Base-by-base conservation (phyloP, 2,113 vertebrate genomes). In the Limanda limanda region DNA sequence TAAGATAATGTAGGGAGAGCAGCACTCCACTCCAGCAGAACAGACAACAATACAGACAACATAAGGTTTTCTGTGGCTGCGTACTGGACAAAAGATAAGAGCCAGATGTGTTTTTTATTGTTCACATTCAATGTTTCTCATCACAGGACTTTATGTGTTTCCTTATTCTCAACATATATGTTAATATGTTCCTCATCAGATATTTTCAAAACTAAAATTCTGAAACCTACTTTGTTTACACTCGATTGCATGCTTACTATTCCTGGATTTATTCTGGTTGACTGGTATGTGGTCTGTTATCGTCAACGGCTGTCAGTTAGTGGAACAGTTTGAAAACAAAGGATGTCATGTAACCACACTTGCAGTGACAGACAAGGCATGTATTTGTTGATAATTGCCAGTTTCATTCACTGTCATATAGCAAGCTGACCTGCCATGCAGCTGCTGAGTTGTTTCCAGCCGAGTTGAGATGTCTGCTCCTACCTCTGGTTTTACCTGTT, bases 41-140 rank as follows among this genome's bases (percentile, higher is more conserved):
- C 2, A 25, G 25, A 35, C 66, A 1, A 20, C 23, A 51, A 71
- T 15, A 35, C 23, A 37, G 20, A 24, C 58, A 18, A 51, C 45
- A 51, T 31, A 7, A 31, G 31, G 31, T 62, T 24, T 23, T 54
- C 27, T 52, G 27, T 24, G 45, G 27, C n/a, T 63, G 70, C 8
- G 18, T 23, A 27, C 25, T 1, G 2, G 54, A 64, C 23, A 40
- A 54, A 10, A 42, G 10, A 57, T 57, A 51, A 27, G 61, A 68
- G 31, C 37, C 35, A 57, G 52, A 56, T 68, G 31, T 56, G 14
- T 45, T 61, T 37, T n/a, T 21, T 62, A 62, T 23, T 62, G 20
- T 42, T 55, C 51, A 21, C 25, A 40, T 68, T 37, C n/a, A 54
- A 14, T 4, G 12, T 66, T 31, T n/a, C 25, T 52, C 17, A 52